Base-by-base conservation (phyloP, 2,888 invertebrate genomes). In the Philaethria dido region DNA sequence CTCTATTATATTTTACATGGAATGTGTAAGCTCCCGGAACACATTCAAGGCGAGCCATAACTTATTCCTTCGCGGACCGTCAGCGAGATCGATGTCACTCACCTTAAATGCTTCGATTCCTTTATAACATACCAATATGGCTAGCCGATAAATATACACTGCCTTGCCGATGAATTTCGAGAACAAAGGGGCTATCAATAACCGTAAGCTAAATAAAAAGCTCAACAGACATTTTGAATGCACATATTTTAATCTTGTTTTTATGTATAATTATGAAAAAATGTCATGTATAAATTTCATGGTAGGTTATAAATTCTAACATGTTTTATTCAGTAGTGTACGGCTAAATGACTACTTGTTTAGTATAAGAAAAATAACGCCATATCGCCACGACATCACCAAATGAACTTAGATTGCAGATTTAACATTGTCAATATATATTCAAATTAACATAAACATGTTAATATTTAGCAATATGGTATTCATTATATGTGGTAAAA, bases 91-190 rank as follows among this genome's bases (percentile, higher is more conserved):
- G 47, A 64, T 69, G 71, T 66, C 71, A 66, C 52, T 64, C 66
- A 69, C 69, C 66, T 68, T 69, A 68, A 72, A 69, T 42, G 66
- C 64, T 61, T 61, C 66, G 55, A 71, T 69, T 62, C 64, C 57
- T 64, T 39, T 47, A 64, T 68, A 61, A 68, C 69, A 68, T 60
- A 60, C 59, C 52, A 52, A 70, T 72, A 72, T 69, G 72, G 72
- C 11, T 48, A 44, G 62, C 29, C 42, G 52, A 69, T 69, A 70
- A 72, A 72, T 68, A 70, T 33, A 64, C 55, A 42, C 16, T 45
- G 44, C 62, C 29, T 62, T 20, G 25, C 39, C 45, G 57, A 64
- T 63, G 52, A 62, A 66, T 66, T 52, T 67, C 64, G 64, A 69
- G 61, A 67, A 70, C 68, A 70, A 67, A 67, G 64, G 50, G n/a